Evolutionary conservation across 2,797 vertebrate species (phyloP).

Genomic region (Perodicticus potto): DNA sequence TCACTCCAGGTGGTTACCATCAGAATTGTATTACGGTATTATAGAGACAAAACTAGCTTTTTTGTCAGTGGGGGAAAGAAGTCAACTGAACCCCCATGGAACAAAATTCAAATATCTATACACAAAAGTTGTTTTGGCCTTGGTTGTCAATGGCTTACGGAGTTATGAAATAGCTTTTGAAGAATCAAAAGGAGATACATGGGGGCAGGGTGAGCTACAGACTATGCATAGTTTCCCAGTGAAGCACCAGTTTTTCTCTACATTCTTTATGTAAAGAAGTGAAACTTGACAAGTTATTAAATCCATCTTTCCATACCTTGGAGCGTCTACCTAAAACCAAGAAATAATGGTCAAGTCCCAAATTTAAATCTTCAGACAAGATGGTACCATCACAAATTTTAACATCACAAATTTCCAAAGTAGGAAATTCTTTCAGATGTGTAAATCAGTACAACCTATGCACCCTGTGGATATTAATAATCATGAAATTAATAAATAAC

Average conservation of each 20-base stretch:
- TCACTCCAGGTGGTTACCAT: neutral
- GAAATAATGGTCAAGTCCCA: neutral
- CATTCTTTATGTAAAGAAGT: slow-evolving; percentile 40
- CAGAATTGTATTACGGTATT: neutral
- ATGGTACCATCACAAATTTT: neutral
- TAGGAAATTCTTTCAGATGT: slow-evolving; percentile 60
- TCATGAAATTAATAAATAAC: slow-evolving; percentile 53
- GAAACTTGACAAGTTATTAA: neutral
- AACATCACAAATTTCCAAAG: neutral
- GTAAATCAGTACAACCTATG: neutral
- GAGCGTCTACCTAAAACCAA: neutral
- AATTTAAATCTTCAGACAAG: slow-evolving; percentile 36
- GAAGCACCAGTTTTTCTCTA: slow-evolving; percentile 5
- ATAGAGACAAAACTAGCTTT: neutral
- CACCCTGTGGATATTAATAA: slow-evolving; percentile 26
- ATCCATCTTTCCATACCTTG: neutral
- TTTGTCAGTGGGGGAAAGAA: neutral
- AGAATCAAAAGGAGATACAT: neutral
- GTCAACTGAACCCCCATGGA: neutral
- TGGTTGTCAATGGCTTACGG: neutral
- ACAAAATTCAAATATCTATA: neutral
- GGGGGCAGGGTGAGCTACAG: neutral
- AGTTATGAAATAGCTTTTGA: slow-evolving; percentile 1
- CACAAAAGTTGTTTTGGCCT: neutral
- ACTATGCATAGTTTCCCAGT: neutral